A percentile compares a stretch with the other conserved stretches of the same genome.
Conservation (phyloP, 2,113 vertebrate species). For the Nycticorax nycticorax region DNA sequence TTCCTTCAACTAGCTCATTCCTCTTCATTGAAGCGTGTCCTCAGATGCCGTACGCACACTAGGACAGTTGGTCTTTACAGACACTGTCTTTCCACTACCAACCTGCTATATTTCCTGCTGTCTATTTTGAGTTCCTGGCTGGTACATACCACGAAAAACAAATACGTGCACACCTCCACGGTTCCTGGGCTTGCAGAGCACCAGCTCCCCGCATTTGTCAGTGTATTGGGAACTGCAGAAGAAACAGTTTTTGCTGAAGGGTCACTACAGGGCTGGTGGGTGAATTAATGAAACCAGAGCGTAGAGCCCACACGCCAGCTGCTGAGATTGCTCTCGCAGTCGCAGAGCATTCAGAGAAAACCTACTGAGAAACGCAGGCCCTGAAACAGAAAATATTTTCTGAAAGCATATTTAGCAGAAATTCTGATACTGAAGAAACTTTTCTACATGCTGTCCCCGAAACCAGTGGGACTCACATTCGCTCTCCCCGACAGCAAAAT, state of each 20-base stretch:
- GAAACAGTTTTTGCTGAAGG: background rate
- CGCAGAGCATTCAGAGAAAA: background rate
- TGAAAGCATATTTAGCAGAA: background rate
- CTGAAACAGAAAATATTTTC: background rate
- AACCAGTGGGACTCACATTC: background rate
- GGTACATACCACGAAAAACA: background rate
- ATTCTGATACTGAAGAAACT: background rate
- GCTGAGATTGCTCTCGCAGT: background rate
- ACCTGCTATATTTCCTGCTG: background rate
- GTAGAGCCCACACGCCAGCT: background rate
- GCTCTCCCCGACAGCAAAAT: background rate
- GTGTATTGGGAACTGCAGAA: background rate
- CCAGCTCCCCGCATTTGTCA: background rate
- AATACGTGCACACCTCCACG: background rate
- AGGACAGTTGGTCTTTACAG: background rate
- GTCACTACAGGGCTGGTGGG: background rate
- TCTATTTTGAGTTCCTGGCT: background rate
- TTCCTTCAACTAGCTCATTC: background rate
- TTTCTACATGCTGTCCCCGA: background rate
- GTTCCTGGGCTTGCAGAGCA: background rate
- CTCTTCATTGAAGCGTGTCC: background rate
- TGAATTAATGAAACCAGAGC: background rate
- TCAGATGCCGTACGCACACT: fast-evolving
- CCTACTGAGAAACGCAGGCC: background rate
- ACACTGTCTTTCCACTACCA: background rate